These are phyloP conservation scores for Horisme vitalbata DNA, from an alignment of 2,888 invertebrate genomes.

Conservation along the genomic window DNA sequence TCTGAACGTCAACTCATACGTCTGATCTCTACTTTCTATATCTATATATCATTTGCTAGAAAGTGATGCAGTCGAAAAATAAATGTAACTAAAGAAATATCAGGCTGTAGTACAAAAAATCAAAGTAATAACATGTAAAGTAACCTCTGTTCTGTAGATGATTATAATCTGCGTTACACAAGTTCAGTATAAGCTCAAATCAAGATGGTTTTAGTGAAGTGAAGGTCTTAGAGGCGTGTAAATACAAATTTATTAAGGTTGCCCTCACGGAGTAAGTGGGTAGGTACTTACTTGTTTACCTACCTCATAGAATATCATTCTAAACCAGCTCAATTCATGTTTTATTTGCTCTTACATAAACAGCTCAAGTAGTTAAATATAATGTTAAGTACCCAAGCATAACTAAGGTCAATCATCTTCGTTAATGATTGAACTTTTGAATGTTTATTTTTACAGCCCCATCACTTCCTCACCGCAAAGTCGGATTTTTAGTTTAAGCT, in stretches of 20 bases:
- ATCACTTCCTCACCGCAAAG: neutral
- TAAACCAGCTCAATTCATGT: neutral
- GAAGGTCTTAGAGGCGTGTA: constrained; percentile 51
- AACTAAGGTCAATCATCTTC: neutral
- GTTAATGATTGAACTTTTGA: neutral
- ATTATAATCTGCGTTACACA: constrained; percentile 30
- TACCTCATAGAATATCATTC: neutral
- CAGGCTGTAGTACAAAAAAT: too few species aligned
- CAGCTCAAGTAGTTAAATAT: neutral
- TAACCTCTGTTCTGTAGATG: constrained; percentile 4
- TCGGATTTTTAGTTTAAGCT: neutral
- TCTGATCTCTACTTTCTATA: too few species aligned
- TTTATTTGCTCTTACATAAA: neutral
- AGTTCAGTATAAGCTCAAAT: constrained; percentile 33
- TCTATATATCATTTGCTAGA: too few species aligned
- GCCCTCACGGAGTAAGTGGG: constrained; percentile 11
- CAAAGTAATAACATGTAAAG: neutral
- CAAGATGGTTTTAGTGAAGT: constrained; percentile 40
- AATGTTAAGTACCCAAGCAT: too few species aligned
- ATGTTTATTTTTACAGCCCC: neutral
- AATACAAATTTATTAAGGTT: constrained; percentile 43
- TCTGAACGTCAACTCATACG: too few species aligned
- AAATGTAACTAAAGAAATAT: too few species aligned
- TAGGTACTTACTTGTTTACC: too few species aligned
- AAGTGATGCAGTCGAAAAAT: too few species aligned